Base-by-base conservation (phyloP, 2,888 invertebrate species). In the Epistrophella euchroma region DNA sequence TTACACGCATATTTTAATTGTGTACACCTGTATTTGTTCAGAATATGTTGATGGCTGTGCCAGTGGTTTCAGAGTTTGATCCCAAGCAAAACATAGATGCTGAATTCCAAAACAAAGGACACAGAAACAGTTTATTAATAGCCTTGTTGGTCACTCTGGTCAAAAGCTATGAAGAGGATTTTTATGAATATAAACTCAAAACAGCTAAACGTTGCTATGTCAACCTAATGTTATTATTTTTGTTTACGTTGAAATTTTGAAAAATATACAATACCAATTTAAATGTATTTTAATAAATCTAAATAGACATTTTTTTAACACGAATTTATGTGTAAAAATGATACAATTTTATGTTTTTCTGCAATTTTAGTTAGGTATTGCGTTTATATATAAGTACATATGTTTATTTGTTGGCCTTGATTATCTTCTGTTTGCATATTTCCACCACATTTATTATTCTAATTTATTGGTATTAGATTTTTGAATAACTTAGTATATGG, bases 141-240 rank as follows among this genome's bases (percentile, higher is more conserved):
- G 17, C 58, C 58, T 58, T 19, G 56, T 19, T 58, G 35, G 58
- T 58, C 58, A 58, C 17, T 37, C 35, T 35, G 58, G 58, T 58
- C 19, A 37, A 19, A 35, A 11, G 17, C n/a, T 56, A 22, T 22
- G 1, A 22, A 19, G n/a, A 4, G 35, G 35, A 4, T 56, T 35
- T 35, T 19, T 17, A 35, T 56, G 17, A 0, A 56, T 56, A 32
- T 5, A 19, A 50, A 47, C 19, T 55, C 15, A 28, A 32, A 5
- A 10, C 15, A 4, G 3, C 28, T 28, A n/a, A n/a, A 7, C 55
- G n/a, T 10, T 32, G 28, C 9, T 28, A 28, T n/a, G 6, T 3
- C 4, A 3, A 2, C 0, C 28, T 7, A 7, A 32, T 56, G 15
- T 17, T 1, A 4, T 13, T 40, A 40, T 56, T 17, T 32, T 56